Conservation (phyloP, 2,797 vertebrate genomes). For the Emys orbicularis region DNA sequence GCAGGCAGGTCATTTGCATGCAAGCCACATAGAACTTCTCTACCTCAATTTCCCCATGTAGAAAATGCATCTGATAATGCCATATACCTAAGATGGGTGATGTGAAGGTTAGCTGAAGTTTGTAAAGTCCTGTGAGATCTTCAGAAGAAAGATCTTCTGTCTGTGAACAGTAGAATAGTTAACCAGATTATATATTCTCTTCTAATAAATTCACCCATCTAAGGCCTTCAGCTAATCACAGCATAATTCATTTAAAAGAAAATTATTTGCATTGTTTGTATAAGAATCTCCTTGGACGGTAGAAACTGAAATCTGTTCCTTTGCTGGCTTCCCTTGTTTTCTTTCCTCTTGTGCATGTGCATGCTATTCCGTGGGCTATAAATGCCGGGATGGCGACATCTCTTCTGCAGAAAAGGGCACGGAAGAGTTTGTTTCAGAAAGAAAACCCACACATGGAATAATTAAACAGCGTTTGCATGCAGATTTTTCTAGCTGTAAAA, state of each 20-base stretch:
- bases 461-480: not conserved
- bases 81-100: not conserved
- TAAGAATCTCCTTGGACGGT: not conserved
- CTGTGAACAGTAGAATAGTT: not conserved
- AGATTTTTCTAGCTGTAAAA: not conserved
- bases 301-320: not conserved
- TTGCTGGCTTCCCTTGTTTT: not conserved
- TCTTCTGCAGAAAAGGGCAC: not conserved
- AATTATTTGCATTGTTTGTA: not conserved
- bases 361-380: not conserved
- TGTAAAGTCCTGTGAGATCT: not conserved
- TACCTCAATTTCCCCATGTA: not conserved
- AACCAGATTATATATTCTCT: not conserved
- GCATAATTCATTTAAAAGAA: not conserved
- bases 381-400: not conserved
- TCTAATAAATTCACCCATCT: not conserved
- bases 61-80: not conserved
- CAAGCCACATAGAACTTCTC: not conserved
- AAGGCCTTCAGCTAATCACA: not conserved
- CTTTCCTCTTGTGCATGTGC: not conserved
- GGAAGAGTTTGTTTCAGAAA: not conserved
- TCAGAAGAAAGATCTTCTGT: not conserved
- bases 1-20: not conserved
- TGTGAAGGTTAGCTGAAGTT: not conserved
- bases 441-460: not conserved